Evolutionary conservation across 2,113 vertebrate species (phyloP), one percentile per base, ranked within the genome.

Genomic region (Forbesichthys agassizii): DNA sequence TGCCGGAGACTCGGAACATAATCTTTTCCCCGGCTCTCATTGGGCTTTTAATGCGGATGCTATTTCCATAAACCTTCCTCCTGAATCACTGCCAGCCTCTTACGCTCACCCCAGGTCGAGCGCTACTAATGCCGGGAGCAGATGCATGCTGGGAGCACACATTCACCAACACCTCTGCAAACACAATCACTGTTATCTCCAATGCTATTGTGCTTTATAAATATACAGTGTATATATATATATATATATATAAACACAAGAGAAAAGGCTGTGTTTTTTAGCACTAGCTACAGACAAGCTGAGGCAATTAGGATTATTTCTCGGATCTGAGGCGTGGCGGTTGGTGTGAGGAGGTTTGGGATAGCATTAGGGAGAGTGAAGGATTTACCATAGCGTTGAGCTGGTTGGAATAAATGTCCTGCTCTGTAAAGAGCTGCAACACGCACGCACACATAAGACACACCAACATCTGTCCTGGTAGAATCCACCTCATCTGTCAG

Each of bases 31-130:
- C 63, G 73, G 77, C 81, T 86, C 85, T 83, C 77, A 86, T 86
- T 89, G 87, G 84, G 81, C 72, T 84, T 88, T 90, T 89, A 89
- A 89, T 88, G 85, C 62, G 72, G 80, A 65, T 84, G 83, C 82
- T 83, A 86, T 89, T 91, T 89, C 88, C 86, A 88, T 89, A 89
- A 90, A 89, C 81, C 83, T 90, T 84, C 86, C 85, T 88, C 78
- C 85, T 88, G 85, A 88, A 89, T 88, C 86, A 84, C 77, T 84
- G 87, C 84, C 87, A 82, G 78, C 65, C 75, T 75, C 82, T 86
- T 73, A 81, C 77, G 63, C 82, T 79, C 73, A 71, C 79, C 82
- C 71, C 74, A 81, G 83, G 84, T 89, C 64, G 71, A 82, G 77
- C 61, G 62, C 61, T 61, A 71, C 79, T 86, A 87, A 90, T 82